phyloP scores from a whole-genome alignment of 2,888 invertebrate species.

The Schizotus pectinicornis region DNA sequence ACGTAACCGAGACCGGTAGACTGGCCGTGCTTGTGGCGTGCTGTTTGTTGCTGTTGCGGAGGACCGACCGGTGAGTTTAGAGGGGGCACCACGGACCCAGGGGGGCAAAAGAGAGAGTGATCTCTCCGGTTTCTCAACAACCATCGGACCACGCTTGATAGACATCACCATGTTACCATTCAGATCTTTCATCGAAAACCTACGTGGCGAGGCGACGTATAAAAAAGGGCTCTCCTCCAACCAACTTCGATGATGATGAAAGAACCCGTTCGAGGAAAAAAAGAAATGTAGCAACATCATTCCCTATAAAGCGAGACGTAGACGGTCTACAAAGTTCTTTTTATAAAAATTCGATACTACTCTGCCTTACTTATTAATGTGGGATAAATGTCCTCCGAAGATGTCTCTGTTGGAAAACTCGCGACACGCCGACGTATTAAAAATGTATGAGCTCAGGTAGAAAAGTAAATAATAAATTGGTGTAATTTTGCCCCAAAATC shows the following conservation, averaged over 20 bases:
- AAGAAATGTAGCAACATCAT: background rate
- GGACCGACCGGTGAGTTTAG: slow-evolving; percentile 40
- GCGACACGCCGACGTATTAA: too few relatives aligned
- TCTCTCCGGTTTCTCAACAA: slow-evolving; percentile 43
- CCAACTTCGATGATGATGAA: too few relatives aligned
- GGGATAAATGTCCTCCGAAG: background rate
- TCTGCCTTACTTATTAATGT: background rate
- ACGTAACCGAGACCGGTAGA: slow-evolving; percentile 43
- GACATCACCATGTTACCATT: slow-evolving; percentile 3
- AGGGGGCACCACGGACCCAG: slow-evolving; percentile 38
- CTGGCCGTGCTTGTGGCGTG: slow-evolving; percentile 42
- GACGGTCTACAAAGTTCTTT: background rate
- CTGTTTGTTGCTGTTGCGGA: slow-evolving; percentile 32
- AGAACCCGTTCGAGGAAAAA: too few relatives aligned
- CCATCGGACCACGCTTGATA: slow-evolving; percentile 15
- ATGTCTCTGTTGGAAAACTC: too few relatives aligned
- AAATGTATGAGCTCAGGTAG: too few relatives aligned
- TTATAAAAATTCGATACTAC: background rate
- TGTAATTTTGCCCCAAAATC: too few relatives aligned
- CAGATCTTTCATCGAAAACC: slow-evolving; percentile 7
- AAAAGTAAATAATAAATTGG: background rate
- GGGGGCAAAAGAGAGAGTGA: slow-evolving; percentile 46
- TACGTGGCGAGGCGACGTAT: background rate
- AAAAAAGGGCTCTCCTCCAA: background rate
- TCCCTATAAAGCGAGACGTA: background rate